Base-by-base conservation (phyloP, 1,140 invertebrate genomes). In the Cydia fagiglandana region DNA sequence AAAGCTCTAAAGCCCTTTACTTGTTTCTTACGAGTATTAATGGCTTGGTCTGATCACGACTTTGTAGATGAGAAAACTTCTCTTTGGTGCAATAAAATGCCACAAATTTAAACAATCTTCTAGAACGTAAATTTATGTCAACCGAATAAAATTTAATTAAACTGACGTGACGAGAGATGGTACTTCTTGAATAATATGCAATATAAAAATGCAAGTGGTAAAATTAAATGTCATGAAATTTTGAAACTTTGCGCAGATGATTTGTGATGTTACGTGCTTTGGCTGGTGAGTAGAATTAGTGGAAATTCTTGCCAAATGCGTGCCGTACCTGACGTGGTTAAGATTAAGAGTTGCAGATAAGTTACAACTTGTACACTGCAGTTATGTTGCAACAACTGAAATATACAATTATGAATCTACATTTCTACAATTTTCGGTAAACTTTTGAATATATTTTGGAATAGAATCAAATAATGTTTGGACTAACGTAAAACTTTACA, bases 101-200 rank as follows among this genome's bases (percentile, higher is more conserved):
- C n/a, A 10, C 6, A 38, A 61, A 61, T 61, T 61, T 7, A 61
- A 61, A 61, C 56, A 61, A 61, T 70, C 34, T 41, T 70, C 66
- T 10, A 17, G 64, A 34, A 34, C 66, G 66, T 70, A 20, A 70
- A 70, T 70, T 70, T 70, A 41, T 38, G 17, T 38, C 3, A 38
- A 41, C 30, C 9, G n/a, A n/a, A 20, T 34, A 10, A 70, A 70
- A 20, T 70, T 41, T 70, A 41, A 70, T 70, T 45, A 70, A 70
- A 45, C 30, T 17, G 34, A 41, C 30, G 38, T 41, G 34, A 15
- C 2, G 34, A 17, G 64, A 64, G 64, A 68, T 6, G 20, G 17
- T 15, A n/a, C 30, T 17, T 41, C 66, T 38, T 41, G 66, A n/a
- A 70, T 70, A 45, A n/a, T 15, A 70, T 70, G 34, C 34, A 70